Evolutionary conservation across 1,140 invertebrate species (phyloP), one percentile per base, ranked within the genome.

Genomic region (Archegozetes longisetosus): DNA sequence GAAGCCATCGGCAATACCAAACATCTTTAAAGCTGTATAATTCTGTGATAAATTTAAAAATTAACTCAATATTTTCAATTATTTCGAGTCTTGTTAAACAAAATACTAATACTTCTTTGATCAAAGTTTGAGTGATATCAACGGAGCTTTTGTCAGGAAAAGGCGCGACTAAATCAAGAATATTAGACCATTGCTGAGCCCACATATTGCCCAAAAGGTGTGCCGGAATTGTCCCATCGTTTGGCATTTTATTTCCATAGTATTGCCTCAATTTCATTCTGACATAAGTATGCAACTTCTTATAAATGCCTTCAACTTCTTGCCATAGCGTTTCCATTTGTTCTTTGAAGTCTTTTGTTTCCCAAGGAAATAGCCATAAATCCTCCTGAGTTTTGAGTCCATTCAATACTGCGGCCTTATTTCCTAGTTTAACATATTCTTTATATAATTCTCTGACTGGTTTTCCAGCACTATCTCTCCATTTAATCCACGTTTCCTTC

Each of bases 171-270:
- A 85, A 76, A 46, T 89, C 83, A 50, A 87, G 82, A 27, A 92
- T 79, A 64, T 86, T 83, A 20, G 72, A 74, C 90, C 89, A 95
- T 0, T 77, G 77, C 72, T 94, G 88, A 0, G 84, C 85, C 89
- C 89, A 94, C 83, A 94, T 86, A 68, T 94, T 91, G 25, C 88
- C 86, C 14, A 94, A 76, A 1, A 95, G 72, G 77, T 95, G 90
- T n/a, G 88, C 89, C 0, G 90, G 89, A 56, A 95, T 85, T 0
- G 86, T 84, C 17, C 85, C 85, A 55, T 78, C 79, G n/a, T 62
- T 28, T 12, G 64, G 59, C 24, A 63, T 56, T 17, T 49, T 48
- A 22, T 65, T 59, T n/a, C 71, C 69, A 62, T 79, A 77, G 13
- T 62, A 77, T 68, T 88, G 81, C 24, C 84, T 77, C 20, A 96